Evolutionary conservation across 37 sponge, comb jelly and placozoan species (phyloP).

Genomic region (Chondrosia reniformis): DNA sequence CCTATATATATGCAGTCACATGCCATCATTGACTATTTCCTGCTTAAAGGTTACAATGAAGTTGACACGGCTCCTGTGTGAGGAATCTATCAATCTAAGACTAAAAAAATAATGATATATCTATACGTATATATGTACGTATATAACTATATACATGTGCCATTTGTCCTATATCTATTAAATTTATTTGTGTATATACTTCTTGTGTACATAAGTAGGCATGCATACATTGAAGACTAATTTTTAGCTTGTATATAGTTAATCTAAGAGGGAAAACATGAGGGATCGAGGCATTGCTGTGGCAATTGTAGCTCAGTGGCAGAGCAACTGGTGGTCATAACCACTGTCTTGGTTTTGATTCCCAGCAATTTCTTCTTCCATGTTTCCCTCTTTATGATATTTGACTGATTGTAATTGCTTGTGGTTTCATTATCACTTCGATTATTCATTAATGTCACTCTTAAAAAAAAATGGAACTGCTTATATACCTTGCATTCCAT

Average conservation of each 20-base stretch:
- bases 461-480: neutral
- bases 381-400: too few species aligned
- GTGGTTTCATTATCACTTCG: too few species aligned
- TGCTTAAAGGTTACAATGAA: constrained; percentile 47
- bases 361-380: too few species aligned
- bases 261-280: too few species aligned
- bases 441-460: too few species aligned
- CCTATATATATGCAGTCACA: constrained; percentile 45
- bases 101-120: neutral
- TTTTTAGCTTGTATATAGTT: too few species aligned
- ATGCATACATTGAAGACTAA: neutral
- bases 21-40: constrained; percentile 48
- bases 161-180: too few species aligned
- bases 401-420: too few species aligned
- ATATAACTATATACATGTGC: neutral
- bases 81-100: constrained; percentile 15
- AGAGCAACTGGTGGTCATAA: too few species aligned
- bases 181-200: neutral
- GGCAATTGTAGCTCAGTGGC: too few species aligned
- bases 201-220: neutral
- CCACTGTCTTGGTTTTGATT: too few species aligned
- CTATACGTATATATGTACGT: neutral
- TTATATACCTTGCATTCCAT: neutral
- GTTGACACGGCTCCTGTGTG: constrained; percentile 80
- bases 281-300: too few species aligned